A percentile compares a stretch with the other conserved stretches of the same genome.
These are phyloP conservation scores for Microplitis deprimator DNA, from an alignment of 2,888 invertebrate species.

Conservation along the genomic window DNA sequence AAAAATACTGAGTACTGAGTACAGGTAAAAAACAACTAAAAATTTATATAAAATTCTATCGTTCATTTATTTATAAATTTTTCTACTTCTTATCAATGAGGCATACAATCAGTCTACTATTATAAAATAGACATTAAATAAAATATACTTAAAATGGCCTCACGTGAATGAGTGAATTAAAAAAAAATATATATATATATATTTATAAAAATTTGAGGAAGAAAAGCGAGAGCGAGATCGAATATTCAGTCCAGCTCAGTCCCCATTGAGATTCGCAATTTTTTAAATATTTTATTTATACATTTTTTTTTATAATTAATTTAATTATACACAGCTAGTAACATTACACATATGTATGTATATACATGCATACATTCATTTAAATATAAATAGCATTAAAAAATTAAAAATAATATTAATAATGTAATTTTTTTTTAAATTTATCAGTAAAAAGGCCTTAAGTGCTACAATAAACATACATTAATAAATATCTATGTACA, in stretches of 20 bases:
- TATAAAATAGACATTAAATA: not conserved
- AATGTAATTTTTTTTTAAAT: no score
- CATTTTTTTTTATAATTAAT: no score
- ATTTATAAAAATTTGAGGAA: not conserved
- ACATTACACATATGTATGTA: no score
- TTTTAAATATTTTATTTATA: no score
- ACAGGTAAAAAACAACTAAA: not conserved
- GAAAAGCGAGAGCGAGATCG: not conserved
- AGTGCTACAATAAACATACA: no score
- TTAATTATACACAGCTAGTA: no score
- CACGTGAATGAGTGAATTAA: not conserved
- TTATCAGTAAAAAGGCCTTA: no score
- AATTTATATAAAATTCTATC: not conserved
- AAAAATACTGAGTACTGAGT: not conserved
- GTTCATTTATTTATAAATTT: not conserved
- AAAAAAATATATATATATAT: not conserved
- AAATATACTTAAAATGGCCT: not conserved
- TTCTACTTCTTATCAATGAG: not conserved
- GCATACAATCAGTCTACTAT: constrained; percentile 2
- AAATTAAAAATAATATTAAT: not conserved
- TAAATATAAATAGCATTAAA: no score
- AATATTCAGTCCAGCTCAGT: not conserved
- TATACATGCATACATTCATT: no score
- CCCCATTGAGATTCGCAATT: not conserved
- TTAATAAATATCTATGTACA: not conserved